Base-by-base conservation (phyloP, 2,888 invertebrate species). In the Phania funesta region DNA sequence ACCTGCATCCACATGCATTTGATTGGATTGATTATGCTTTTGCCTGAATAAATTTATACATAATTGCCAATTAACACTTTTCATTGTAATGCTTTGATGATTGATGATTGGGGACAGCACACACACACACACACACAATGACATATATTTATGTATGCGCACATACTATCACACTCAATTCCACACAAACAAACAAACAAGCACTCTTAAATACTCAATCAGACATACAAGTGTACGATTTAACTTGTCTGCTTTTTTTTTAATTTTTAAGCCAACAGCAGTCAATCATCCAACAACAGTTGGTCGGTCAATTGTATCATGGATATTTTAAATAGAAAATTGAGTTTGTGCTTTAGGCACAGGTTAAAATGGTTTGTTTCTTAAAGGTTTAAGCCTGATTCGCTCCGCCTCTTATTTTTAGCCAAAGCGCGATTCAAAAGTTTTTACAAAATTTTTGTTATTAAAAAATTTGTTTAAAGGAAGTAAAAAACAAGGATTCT, bases 1-100 rank as follows among this genome's bases (percentile, higher is more conserved):
- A 64, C 38, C 35, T 58, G 62, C 20, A 41, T 71, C 41, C 65
- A 41, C 65, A 46, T 56, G 64, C n/a, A 62, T 75, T 81, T 83
- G 76, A 84, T 84, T 84, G 89, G 89, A 88, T 88, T 88, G 82
- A 82, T 82, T 88, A 88, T 89, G 87, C 89, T 89, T 87, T 87
- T 87, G 88, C 88, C 86, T 85, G 86, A 86, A 84, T 85, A 88
- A 88, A 89, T 88, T 88, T 88, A 86, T 87, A 85, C 88, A 88
- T 88, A 88, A 88, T 88, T 88, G 88, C 85, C 88, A 88, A 88
- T 88, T 88, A 88, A 88, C 89, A 88, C 87, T 87, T 85, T 80
- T 80, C 73, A 78, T 70, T 68, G 85, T 85, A 86, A 87, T 86
- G 87, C 86, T 75, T 82, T 78, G 82, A 82, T 82, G 82, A 82